Evolutionary conservation across 2,797 vertebrate species (phyloP), one percentile per base, ranked within the genome.

Genomic region (Enteromius trimaculatus): DNA sequence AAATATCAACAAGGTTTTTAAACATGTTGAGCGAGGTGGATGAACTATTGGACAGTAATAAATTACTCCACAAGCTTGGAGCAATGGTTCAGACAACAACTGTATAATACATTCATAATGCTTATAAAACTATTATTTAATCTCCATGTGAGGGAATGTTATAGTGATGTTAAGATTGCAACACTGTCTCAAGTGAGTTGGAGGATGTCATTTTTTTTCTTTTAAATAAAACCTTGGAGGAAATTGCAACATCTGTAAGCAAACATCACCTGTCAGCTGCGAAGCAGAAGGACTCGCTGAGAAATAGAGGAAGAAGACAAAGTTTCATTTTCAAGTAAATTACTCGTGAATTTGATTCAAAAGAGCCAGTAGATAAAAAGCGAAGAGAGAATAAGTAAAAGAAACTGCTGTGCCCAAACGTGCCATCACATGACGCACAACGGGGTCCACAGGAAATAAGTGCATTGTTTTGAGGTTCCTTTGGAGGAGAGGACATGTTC

Each of bases 371-470:
- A 68, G 11, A 39, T 29, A 55, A 42, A 42, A 49, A 13, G 34
- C 1, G 2, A n/a, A 29, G 21, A 49, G 10, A 49, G 6, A 42
- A 75, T 58, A 6, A 23, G 42, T 62, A 19, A 55, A 82, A 66
- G 64, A 76, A 71, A 81, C 31, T 70, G 31, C 76, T 80, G 21
- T 77, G 66, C 68, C 68, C 55, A 64, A 85, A 82, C 21, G 65
- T 81, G 83, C 75, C 64, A 84, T 87, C 80, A 90, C 53, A 83
- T 94, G 94, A 95, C 93, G 92, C 93, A 94, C 88, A 80, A 53
- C 88, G 83, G 88, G 90, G 92, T 92, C 93, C 87, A 86, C 90
- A 86, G 91, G 92, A 94, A 94, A 92, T 88, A 90, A 90, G 90
- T 91, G 58, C 88, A 93, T 92, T 92, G 88, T 92, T 86, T 75